Percentiles rank a stretch among this genome's conserved stretches.
phyloP scores from a whole-genome alignment of 1,140 invertebrate genomes.

The Drosophila ercepeae region DNA sequence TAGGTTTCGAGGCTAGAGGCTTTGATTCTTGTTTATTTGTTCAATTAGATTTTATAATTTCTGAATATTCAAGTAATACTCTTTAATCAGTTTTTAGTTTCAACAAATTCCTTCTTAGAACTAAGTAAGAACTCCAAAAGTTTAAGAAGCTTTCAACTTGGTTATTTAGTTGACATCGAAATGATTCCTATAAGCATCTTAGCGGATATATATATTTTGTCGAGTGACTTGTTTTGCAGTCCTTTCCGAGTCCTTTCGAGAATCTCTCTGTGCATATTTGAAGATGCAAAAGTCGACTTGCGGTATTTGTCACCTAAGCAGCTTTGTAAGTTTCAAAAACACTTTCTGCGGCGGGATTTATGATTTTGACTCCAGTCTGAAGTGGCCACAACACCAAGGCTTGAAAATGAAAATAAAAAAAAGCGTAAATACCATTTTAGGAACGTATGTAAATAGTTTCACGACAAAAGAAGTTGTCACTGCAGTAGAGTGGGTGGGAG shows the following conservation, averaged over 20 bases:
- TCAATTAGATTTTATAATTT: no score
- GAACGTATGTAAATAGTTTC: conserved; percentile 68
- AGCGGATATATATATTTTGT: conserved; percentile 41
- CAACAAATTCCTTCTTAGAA: no score
- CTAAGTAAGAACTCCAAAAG: not conserved
- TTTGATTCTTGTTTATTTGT: no score
- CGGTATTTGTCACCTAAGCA: conserved; percentile 55
- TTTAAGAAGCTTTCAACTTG: not conserved
- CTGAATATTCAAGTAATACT: no score
- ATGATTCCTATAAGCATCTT: conserved; percentile 32
- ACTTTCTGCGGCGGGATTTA: conserved; percentile 36
- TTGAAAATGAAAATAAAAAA: not conserved
- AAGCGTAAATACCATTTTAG: conserved; percentile 65
- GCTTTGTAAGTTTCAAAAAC: conserved; percentile 39
- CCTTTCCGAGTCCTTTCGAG: not conserved
- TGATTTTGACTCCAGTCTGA: conserved; percentile 48
- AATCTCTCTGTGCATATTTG: conserved; percentile 35
- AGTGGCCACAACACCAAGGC: conserved; percentile 1
- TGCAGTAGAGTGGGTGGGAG: conserved; percentile 31
- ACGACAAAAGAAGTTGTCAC: conserved; percentile 72
- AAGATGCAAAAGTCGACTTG: conserved; percentile 44
- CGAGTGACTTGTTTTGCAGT: conserved; percentile 69
- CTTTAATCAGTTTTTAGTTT: no score
- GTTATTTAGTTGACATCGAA: conserved; percentile 19
- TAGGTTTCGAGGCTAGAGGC: no score